These are phyloP conservation scores for Triplophysa rosa DNA, from an alignment of 2,113 vertebrate species.

Conservation along the genomic window DNA sequence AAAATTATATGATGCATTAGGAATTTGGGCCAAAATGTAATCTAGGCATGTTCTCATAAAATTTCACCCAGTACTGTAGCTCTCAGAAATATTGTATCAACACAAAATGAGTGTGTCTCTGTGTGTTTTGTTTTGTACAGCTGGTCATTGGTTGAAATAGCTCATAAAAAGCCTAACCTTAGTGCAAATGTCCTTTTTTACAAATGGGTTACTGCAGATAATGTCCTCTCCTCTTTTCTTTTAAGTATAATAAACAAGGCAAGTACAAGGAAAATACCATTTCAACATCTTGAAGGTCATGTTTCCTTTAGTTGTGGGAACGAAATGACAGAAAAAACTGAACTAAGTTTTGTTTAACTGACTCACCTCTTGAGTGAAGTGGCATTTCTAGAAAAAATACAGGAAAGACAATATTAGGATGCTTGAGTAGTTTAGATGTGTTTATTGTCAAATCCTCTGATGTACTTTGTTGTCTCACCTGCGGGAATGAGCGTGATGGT, in stretches of 20 bases:
- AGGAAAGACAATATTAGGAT: not conserved
- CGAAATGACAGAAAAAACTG: too few relatives aligned
- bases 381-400: constrained; percentile 59
- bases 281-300: not conserved
- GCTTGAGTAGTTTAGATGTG: not conserved
- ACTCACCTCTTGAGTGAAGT: constrained; percentile 67
- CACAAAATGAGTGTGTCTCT: constrained; percentile 17
- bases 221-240: constrained; percentile 54
- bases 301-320: too few relatives aligned
- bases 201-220: not conserved
- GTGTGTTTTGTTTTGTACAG: constrained; percentile 2
- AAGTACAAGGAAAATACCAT: not conserved
- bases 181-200: constrained; percentile 26
- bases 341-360: not conserved
- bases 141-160: not conserved
- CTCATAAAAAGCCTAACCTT: constrained; percentile 39
- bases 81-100: too few relatives aligned
- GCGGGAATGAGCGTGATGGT: constrained; percentile 65
- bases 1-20: too few relatives aligned
- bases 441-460: not conserved
- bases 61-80: too few relatives aligned
- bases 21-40: too few relatives aligned
- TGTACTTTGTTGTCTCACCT: constrained; percentile 60
- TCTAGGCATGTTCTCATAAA: too few relatives aligned
- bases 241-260: constrained; percentile 34